A percentile compares a stretch with the other conserved stretches of the same genome.
Conservation (phyloP, 2,888 invertebrate species). For the Pristionchus exspectatus region DNA sequence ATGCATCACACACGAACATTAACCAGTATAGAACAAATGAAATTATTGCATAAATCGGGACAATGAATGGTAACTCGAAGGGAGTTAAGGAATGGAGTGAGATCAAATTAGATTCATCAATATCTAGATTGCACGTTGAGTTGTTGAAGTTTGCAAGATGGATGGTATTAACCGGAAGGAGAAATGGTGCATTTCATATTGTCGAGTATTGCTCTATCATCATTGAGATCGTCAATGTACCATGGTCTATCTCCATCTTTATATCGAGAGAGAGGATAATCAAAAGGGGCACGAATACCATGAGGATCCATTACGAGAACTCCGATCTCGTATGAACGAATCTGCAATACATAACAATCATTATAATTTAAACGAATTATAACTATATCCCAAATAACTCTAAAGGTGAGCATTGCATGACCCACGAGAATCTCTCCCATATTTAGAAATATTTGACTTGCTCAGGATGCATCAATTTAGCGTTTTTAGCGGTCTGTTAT, state of each 20-base stretch:
- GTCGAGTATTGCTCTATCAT: neutral
- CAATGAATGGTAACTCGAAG: neutral
- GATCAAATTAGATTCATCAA: neutral
- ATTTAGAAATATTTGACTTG: neutral
- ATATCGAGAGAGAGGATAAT: constrained; percentile 66
- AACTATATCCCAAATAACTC: too few relatives aligned
- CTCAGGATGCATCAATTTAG: neutral
- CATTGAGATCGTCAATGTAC: constrained; percentile 51
- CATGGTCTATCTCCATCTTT: constrained; percentile 52
- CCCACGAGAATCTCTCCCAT: neutral
- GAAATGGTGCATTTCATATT: neutral
- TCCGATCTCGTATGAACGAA: constrained; percentile 74
- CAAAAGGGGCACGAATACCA: constrained; percentile 68
- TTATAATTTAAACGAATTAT: neutral
- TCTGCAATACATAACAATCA: constrained; percentile 21
- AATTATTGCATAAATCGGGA: neutral
- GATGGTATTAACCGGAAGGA: neutral
- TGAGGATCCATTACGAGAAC: constrained; percentile 68
- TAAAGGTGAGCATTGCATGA: too few relatives aligned
- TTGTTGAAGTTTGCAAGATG: neutral
- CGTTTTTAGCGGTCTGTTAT: neutral
- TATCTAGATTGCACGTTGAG: neutral
- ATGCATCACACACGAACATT: neutral
- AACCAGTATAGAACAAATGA: neutral
- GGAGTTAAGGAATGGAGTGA: neutral